Percentiles rank a stretch among this genome's conserved stretches.
These are phyloP conservation scores for Acromyrmex echinatior DNA, from an alignment of 1,140 invertebrate species.

Conservation along the genomic window DNA sequence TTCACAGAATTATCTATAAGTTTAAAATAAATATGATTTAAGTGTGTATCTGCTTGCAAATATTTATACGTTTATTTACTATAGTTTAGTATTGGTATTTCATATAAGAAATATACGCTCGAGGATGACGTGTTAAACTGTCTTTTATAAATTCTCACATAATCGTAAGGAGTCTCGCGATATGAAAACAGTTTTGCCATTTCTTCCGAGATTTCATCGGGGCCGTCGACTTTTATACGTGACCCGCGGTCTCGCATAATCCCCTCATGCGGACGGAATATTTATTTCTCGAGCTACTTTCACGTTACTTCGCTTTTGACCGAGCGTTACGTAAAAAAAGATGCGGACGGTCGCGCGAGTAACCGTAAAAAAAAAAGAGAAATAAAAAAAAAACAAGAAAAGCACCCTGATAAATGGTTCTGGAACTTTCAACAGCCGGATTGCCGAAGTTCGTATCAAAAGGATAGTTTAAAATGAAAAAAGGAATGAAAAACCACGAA, in stretches of 20 bases:
- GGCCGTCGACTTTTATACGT: conserved; percentile 42
- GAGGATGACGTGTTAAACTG: conserved; percentile 10
- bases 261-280: conserved; percentile 49
- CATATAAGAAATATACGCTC: not conserved
- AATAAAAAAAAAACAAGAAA: conserved; percentile 55
- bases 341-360: conserved; percentile 45
- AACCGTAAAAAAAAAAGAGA: conserved; percentile 24
- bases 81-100: not conserved
- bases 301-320: conserved; percentile 62
- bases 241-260: conserved; percentile 48
- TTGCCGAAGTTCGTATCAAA: conserved; percentile 61
- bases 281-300: conserved; percentile 64
- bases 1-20: not conserved
- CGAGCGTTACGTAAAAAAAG: conserved; percentile 56
- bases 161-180: conserved; percentile 29
- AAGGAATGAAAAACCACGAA: conserved; percentile 35
- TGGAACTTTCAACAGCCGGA: conserved; percentile 59
- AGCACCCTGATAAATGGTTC: conserved; percentile 51
- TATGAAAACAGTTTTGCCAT: conserved; percentile 52
- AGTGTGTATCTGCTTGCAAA: not conserved
- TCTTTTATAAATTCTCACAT: conserved; percentile 35
- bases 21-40: conserved; percentile 29
- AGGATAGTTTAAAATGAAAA: conserved; percentile 62
- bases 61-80: not conserved
- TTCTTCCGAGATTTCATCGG: conserved; percentile 57